Evolutionary conservation across 2,113 vertebrate species (phyloP), one percentile per base, ranked within the genome.

Genomic region (Hyla sarda): DNA sequence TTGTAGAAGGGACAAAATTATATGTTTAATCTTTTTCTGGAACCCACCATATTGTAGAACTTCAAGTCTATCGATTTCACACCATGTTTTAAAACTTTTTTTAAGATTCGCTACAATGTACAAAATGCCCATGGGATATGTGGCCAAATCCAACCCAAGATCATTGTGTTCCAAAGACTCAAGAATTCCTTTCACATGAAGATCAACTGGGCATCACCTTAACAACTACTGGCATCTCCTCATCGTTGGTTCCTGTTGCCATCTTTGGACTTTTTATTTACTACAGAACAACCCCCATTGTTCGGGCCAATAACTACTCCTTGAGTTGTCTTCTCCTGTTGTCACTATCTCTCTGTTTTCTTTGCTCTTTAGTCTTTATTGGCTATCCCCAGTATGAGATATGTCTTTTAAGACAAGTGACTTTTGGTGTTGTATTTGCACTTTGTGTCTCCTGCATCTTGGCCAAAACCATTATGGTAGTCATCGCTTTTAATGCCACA

Each of bases 401-500:
- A 23, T 87, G 86, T 50, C 19, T 52, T 52, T 14, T 88, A 4
- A 82, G 56, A 7, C 87, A 84, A 58, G 71, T 58, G 1, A 19
- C 48, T 52, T 87, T 87, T 77, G 86, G 86, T 58, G 48, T 87
- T 16, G 58, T 87, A 8, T 87, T 87, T 62, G 37, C 78, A 47
- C 37, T 87, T 30, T 80, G 52, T 25, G 52, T 87, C n/a, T 87
- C 85, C 2, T 32, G 23, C 17, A 50, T 87, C 14, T 30, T 87
- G 69, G 85, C 86, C 12, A 87, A 87, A 47, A 87, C 87, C 1
- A 9, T 87, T 28, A 84, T 76, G 73, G 83, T 85, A 0, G 79
- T 86, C 34, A 19, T 88, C 56, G 87, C 69, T 28, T 93, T 93
- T 52, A 89, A 75, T 32, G 87, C 87, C n/a, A 85, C 87, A 16